Base-by-base conservation (phyloP, 2,888 invertebrate genomes). In the Dinocampus coccinellae region DNA sequence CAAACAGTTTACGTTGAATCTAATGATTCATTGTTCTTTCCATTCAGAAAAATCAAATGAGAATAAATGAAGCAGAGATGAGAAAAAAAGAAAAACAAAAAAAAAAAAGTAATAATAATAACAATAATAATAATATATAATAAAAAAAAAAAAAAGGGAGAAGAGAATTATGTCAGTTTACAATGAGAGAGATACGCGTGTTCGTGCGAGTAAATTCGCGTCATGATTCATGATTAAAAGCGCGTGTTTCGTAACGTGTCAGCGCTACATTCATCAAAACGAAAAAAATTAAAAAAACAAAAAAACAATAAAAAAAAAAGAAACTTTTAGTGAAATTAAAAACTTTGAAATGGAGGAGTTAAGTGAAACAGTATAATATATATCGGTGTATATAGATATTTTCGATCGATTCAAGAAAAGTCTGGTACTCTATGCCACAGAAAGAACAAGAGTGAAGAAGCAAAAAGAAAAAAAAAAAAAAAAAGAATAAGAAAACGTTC, bases 221-320 rank as follows among this genome's bases (percentile, higher is more conserved):
- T 47, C 26, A 42, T 63, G 63, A 63, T 47, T 63, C 63, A 63
- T 47, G 52, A 63, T 63, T 63, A 63, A 63, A 63, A 52, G 47
- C 47, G 47, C 47, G 26, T 63, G 39, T 63, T 63, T 63, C 47
- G 33, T 42, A 63, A 63, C 47, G 26, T 58, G 33, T 58, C 33
- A 58, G 33, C 16, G 16, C 33, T 33, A 58, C 29, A 58, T 16
- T 16, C 33, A 33, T 29, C 58, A 58, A 33, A 16, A 58, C 33
- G 13, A 57, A 13, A 22, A 39, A 47, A n/a, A n/a, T n/a, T n/a
- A 39, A 39, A 39, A 39, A 39, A 33, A 33, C 33, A 33, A 39
- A n/a, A n/a, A n/a, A n/a, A n/a, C n/a, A n/a, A n/a, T n/a, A 47
- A 47, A 39, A 39, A 10, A n/a, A 33, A 58, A 24, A 10, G 39